Evolutionary conservation across 2,888 invertebrate genomes (phyloP), one percentile per base, ranked within the genome.

Genomic region (Argyresthia goedartella): DNA sequence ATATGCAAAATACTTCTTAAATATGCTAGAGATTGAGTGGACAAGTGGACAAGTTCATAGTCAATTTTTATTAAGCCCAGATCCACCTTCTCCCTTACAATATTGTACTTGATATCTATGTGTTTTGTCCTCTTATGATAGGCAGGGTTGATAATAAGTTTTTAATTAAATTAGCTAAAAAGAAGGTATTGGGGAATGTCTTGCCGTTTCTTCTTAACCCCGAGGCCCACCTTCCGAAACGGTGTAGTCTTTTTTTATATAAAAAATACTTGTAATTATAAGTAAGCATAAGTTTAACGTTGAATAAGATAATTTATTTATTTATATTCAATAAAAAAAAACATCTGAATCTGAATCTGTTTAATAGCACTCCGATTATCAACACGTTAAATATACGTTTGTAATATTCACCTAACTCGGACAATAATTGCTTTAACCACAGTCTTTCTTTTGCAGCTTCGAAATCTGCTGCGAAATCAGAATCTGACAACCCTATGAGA

Each of bases 281-380:
- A n/a, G n/a, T n/a, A n/a, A n/a, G n/a, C n/a, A n/a, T n/a, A n/a
- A n/a, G n/a, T n/a, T n/a, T n/a, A n/a, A n/a, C n/a, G n/a, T n/a
- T n/a, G n/a, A n/a, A n/a, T n/a, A n/a, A n/a, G n/a, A n/a, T n/a
- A n/a, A n/a, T n/a, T n/a, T n/a, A n/a, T n/a, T n/a, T n/a, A n/a
- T n/a, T n/a, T n/a, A n/a, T n/a, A n/a, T n/a, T n/a, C n/a, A n/a
- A n/a, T n/a, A n/a, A n/a, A n/a, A n/a, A n/a, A n/a, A n/a, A n/a
- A n/a, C n/a, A n/a, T n/a, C n/a, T n/a, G n/a, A n/a, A n/a, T n/a
- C n/a, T n/a, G n/a, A n/a, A n/a, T n/a, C 14, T 62, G 35, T 43
- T 58, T 60, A 10, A 61, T 62, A 3, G 61, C 57, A 59, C 57
- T 59, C 16, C 60, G 58, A 41, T 60, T 62, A 53, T 60, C 60